These are phyloP conservation scores for Manduca sexta DNA, from an alignment of 1,140 invertebrate species.

Conservation along the genomic window DNA sequence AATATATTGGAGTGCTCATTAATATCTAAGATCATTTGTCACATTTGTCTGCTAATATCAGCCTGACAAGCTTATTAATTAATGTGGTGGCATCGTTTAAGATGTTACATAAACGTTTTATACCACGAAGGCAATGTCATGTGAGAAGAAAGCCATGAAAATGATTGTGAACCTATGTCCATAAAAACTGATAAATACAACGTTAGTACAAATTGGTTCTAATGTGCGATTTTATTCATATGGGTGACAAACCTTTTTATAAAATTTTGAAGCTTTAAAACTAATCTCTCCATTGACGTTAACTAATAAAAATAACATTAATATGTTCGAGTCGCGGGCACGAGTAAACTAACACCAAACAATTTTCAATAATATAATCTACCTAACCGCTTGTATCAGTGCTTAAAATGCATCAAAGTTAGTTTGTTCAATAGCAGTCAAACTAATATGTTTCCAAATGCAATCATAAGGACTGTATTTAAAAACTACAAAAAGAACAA, in stretches of 20 bases:
- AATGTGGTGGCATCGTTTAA: neutral
- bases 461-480: neutral
- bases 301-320: too few relatives aligned
- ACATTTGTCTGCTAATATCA: neutral
- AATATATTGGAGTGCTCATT: too few relatives aligned
- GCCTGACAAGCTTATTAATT: conserved; percentile 2
- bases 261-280: too few relatives aligned
- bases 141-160: too few relatives aligned
- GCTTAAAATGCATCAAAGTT: conserved; percentile 1
- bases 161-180: too few relatives aligned
- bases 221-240: too few relatives aligned
- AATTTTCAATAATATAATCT: neutral
- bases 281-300: too few relatives aligned
- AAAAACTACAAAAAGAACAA: neutral
- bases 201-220: too few relatives aligned
- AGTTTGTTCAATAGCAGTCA: neutral
- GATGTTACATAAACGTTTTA: too few relatives aligned
- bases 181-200: too few relatives aligned
- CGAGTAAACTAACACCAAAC: neutral
- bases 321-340: neutral
- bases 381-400: conserved; percentile 11
- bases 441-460: neutral
- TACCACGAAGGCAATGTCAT: too few relatives aligned
- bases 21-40: neutral
- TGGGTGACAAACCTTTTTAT: too few relatives aligned